Evolutionary conservation across 2,888 invertebrate genomes (phyloP).

Genomic region (Tipula vernalis): DNA sequence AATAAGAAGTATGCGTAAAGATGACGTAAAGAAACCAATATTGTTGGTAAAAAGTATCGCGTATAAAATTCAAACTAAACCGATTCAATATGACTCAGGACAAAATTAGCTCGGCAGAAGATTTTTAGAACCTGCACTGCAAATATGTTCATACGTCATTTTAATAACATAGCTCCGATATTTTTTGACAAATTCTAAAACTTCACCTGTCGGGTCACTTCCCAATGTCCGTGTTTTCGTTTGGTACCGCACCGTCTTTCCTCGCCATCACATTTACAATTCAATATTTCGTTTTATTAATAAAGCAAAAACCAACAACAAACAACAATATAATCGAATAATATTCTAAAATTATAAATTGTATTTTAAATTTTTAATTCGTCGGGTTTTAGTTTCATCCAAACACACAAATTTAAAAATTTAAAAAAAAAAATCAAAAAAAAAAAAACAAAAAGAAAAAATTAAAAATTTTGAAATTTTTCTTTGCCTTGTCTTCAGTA

Average conservation of each 20-base stretch:
- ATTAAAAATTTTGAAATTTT: neutral
- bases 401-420: neutral
- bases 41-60: too few species aligned
- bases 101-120: too few species aligned
- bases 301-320: neutral
- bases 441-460: neutral
- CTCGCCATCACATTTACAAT: neutral
- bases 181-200: too few species aligned
- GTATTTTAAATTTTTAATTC: neutral
- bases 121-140: too few species aligned
- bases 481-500: neutral
- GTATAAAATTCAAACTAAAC: too few species aligned
- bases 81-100: too few species aligned
- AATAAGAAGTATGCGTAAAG: too few species aligned
- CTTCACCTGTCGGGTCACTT: neutral
- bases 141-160: too few species aligned
- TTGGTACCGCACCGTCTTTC: neutral
- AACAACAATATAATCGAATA: neutral
- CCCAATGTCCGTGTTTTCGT: neutral
- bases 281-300: neutral
- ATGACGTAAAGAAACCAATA: too few species aligned
- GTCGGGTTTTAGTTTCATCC: slow-evolving; percentile 1
- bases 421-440: neutral
- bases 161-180: too few species aligned
- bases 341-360: neutral